Percentiles rank a stretch among this genome's conserved stretches.
Conservation (phyloP, 2,888 invertebrate species). For the Merodon equestris region DNA sequence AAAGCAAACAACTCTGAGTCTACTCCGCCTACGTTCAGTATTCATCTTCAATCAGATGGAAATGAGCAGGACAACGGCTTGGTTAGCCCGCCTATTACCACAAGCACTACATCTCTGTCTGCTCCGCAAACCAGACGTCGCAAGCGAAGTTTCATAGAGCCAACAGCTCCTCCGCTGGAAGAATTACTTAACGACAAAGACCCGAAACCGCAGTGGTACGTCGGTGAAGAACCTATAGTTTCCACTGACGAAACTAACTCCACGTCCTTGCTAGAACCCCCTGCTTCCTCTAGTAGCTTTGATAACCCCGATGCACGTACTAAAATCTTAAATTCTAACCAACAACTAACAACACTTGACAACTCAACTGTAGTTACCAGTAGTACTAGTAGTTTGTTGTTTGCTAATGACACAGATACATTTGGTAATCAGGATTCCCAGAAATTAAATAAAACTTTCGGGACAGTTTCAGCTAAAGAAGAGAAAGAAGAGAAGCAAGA, state of each 20-base stretch:
- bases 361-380: slow-evolving; percentile 64
- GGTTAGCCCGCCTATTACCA: too few species aligned
- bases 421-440: slow-evolving; percentile 13
- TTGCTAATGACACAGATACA: slow-evolving; percentile 54
- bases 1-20: too few species aligned
- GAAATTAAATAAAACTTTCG: slow-evolving; percentile 55
- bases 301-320: slow-evolving; percentile 49
- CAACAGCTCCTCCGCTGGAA: slow-evolving; percentile 42
- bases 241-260: slow-evolving; percentile 21
- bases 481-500: slow-evolving; percentile 6
- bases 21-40: neutral
- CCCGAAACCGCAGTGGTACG: slow-evolving; percentile 39
- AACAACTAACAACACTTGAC: slow-evolving; percentile 51
- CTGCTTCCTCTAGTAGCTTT: slow-evolving; percentile 40
- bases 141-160: slow-evolving; percentile 34
- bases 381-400: slow-evolving; percentile 71
- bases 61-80: neutral
- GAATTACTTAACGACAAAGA: slow-evolving; percentile 19
- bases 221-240: slow-evolving; percentile 52
- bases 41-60: neutral
- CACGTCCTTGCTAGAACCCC: too few species aligned
- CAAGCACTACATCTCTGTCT: neutral
- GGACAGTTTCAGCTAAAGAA: slow-evolving; percentile 56
- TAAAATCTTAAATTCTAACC: slow-evolving; percentile 46
- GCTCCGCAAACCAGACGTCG: slow-evolving; percentile 13